Conservation (phyloP, 2,888 invertebrate species). For the Agrilus cyanescens region DNA sequence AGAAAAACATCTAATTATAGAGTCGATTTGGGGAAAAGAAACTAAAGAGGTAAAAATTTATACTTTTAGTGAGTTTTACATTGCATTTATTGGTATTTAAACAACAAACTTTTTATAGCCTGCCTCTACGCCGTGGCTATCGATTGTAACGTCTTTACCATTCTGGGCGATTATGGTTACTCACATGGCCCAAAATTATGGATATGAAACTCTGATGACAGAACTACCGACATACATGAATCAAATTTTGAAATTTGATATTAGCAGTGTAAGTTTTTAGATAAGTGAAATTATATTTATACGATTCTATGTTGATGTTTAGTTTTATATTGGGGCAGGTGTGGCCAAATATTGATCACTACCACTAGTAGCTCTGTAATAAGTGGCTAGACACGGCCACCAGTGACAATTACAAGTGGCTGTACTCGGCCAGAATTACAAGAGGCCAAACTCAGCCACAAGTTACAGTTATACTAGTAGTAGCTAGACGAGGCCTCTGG, state of each 20-base stretch:
- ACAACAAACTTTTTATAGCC: constrained; percentile 38
- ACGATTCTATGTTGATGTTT: too few species aligned
- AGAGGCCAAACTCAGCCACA: too few species aligned
- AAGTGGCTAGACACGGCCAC: too few species aligned
- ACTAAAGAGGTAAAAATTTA: constrained; percentile 56
- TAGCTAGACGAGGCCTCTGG: too few species aligned
- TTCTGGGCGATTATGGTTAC: constrained; percentile 84
- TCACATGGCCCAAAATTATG: constrained; percentile 84
- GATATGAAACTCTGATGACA: constrained; percentile 83
- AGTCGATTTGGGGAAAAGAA: constrained; percentile 64
- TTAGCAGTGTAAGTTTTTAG: constrained; percentile 54
- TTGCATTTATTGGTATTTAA: too few species aligned
- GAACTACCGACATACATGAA: constrained; percentile 85
- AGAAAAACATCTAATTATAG: constrained; percentile 71
- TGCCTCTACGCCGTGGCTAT: constrained; percentile 72
- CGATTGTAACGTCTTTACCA: constrained; percentile 65
- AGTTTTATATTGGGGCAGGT: too few species aligned
- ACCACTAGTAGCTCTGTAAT: too few species aligned
- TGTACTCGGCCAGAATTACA: too few species aligned
- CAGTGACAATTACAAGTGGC: too few species aligned
- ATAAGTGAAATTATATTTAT: not conserved
- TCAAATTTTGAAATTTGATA: constrained; percentile 72
- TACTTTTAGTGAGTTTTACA: not conserved
- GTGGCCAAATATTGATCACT: too few species aligned
- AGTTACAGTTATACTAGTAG: too few species aligned